Evolutionary conservation across 2,888 invertebrate genomes (phyloP).

Genomic region (Alloplasta piceator): DNA sequence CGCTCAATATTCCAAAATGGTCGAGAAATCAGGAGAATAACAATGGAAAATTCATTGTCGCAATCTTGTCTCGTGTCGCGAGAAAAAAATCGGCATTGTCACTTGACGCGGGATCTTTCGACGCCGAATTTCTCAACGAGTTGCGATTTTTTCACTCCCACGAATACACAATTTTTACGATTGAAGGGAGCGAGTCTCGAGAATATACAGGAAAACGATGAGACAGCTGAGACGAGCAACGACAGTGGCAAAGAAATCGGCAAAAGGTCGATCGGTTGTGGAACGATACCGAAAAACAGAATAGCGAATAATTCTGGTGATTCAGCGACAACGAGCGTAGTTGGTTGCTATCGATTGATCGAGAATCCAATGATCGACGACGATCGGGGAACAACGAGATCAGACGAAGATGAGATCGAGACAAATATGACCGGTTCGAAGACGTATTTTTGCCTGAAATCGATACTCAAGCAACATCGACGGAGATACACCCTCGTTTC

Average conservation of each 20-base stretch:
- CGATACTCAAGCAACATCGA: slow-evolving; percentile 80
- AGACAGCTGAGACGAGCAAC: slow-evolving; percentile 58
- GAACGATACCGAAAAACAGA: slow-evolving; percentile 57
- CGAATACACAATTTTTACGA: slow-evolving; percentile 68
- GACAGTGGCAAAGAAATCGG: not conserved
- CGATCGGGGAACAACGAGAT: slow-evolving; percentile 25
- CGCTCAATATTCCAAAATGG: not conserved
- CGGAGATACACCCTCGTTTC: slow-evolving; percentile 79
- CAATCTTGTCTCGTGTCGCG: slow-evolving; percentile 39
- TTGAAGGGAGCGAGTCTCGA: slow-evolving; percentile 77
- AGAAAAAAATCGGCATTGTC: slow-evolving; percentile 20
- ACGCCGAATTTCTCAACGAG: slow-evolving; percentile 77
- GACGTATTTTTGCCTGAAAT: slow-evolving; percentile 80
- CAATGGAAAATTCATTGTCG: slow-evolving; percentile 41
- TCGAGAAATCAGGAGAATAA: not conserved
- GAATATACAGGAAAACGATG: slow-evolving; percentile 80
- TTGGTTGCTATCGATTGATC: slow-evolving; percentile 68
- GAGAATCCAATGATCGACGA: slow-evolving; percentile 76
- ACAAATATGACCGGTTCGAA: slow-evolving; percentile 75
- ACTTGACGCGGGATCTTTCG: slow-evolving; percentile 75
- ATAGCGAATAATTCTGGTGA: not conserved
- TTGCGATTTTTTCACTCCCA: slow-evolving; percentile 61
- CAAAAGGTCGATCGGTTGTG: slow-evolving; percentile 31
- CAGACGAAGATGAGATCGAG: slow-evolving; percentile 22
- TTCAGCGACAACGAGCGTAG: not conserved